Evolutionary conservation across 2,113 vertebrate species (phyloP).

Genomic region (Smithornis capensis): DNA sequence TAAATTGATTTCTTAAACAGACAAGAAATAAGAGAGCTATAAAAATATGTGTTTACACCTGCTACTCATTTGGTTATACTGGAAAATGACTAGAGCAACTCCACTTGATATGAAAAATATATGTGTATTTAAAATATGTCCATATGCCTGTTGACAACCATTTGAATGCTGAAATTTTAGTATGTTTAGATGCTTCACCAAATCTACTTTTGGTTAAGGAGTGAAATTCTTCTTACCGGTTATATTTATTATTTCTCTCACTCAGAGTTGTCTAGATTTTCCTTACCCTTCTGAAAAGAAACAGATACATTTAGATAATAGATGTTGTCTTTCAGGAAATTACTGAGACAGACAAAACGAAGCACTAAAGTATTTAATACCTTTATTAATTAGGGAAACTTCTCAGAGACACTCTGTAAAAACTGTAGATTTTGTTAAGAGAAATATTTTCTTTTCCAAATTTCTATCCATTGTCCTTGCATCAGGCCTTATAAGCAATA

Average conservation of each 20-base stretch:
- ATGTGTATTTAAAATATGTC: background rate
- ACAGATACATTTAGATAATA: background rate
- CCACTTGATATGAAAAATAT: background rate
- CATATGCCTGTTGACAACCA: background rate
- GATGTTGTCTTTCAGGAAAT: background rate
- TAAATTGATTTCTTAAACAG: constrained; percentile 59
- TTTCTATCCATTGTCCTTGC: background rate
- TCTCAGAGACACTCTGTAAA: background rate
- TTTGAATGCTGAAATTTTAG: background rate
- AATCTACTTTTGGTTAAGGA: background rate
- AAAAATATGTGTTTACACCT: background rate
- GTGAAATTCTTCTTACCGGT: background rate
- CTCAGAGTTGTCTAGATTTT: background rate
- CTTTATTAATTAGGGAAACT: background rate
- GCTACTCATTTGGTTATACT: background rate
- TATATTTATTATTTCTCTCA: background rate
- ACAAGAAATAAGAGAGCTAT: background rate
- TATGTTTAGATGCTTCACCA: rapidly evolving
- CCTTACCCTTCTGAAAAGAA: background rate
- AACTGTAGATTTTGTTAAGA: background rate
- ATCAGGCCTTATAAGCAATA: background rate
- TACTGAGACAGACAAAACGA: background rate
- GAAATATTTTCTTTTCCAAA: background rate
- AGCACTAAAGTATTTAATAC: background rate
- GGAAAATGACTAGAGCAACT: background rate